Evolutionary conservation across 2,113 vertebrate species (phyloP).

Genomic region (Zootoca vivipara): DNA sequence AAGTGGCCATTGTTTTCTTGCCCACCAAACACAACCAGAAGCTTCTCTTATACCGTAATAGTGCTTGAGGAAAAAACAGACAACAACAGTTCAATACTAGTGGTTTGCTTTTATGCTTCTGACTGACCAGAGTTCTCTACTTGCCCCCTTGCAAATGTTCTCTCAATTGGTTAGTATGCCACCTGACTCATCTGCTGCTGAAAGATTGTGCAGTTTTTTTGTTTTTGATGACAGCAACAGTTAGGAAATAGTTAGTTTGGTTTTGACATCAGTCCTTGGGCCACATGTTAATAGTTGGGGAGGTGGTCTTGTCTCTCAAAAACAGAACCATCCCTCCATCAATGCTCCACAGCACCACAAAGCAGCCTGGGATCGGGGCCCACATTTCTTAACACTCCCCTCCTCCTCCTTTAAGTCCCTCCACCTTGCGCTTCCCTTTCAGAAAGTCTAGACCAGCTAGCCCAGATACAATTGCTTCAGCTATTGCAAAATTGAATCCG

Average conservation of each 20-base stretch:
- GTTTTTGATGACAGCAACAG: background rate
- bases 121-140: too few species aligned
- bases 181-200: background rate
- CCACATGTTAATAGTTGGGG: background rate
- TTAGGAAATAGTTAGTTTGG: background rate
- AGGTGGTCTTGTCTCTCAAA: background rate
- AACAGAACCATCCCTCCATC: background rate
- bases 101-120: background rate
- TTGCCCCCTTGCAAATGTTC: background rate
- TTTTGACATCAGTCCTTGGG: background rate
- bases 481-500: background rate
- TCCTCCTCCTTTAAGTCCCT: too few species aligned
- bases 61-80: background rate
- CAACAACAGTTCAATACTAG: too few species aligned
- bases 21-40: fast-evolving
- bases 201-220: background rate
- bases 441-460: background rate
- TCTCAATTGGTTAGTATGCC: background rate
- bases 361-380: background rate
- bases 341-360: background rate
- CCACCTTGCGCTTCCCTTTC: background rate
- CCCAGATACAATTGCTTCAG: background rate
- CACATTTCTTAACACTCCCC: background rate
- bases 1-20: fast-evolving
- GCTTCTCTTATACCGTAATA: background rate